Evolutionary conservation across 2,888 invertebrate species (phyloP).

Genomic region (Drosophila cracens): DNA sequence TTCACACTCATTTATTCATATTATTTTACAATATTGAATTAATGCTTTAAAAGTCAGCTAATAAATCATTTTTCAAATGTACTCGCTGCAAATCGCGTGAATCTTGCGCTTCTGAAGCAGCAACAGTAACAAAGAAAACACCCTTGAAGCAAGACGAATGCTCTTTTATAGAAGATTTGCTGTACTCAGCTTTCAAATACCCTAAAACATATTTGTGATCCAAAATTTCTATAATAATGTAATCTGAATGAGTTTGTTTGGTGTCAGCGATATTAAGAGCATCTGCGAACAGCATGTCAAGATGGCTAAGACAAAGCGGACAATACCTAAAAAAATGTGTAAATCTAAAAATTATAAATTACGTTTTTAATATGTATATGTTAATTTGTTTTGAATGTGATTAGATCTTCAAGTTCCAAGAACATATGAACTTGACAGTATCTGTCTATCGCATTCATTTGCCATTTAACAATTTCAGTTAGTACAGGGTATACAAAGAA

Average conservation of each 20-base stretch:
- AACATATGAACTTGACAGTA: background rate
- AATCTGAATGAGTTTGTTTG: background rate
- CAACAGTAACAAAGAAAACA: constrained; percentile 16
- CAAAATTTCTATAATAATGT: background rate
- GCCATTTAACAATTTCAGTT: background rate
- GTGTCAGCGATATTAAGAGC: background rate
- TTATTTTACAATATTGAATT: background rate
- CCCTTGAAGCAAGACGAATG: background rate
- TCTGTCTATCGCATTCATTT: background rate
- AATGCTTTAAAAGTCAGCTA: background rate
- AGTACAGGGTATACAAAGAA: constrained; percentile 15
- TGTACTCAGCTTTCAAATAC: background rate
- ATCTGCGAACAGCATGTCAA: background rate
- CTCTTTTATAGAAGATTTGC: background rate
- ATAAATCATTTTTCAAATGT: constrained; percentile 41
- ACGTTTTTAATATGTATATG: background rate
- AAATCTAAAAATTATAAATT: background rate
- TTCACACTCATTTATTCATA: background rate
- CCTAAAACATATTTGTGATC: background rate
- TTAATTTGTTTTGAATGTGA: background rate
- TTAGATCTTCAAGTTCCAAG: background rate
- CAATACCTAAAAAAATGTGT: background rate
- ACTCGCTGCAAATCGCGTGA: constrained; percentile 27
- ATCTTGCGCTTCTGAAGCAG: constrained; percentile 26
- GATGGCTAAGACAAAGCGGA: background rate